Conservation (phyloP, 2,888 invertebrate species). For the Arenicola marina region DNA sequence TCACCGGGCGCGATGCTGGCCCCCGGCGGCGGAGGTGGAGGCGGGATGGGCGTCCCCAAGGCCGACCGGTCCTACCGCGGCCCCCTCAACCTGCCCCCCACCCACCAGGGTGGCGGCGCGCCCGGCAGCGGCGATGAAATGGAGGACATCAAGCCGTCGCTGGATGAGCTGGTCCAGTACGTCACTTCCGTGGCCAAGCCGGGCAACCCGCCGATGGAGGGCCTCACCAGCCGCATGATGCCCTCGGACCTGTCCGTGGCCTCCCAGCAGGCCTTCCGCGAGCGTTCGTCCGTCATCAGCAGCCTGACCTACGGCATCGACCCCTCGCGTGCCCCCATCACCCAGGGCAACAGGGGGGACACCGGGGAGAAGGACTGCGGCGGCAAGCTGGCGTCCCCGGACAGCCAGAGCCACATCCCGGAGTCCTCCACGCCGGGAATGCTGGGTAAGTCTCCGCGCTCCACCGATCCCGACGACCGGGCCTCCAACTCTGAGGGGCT, state of each 20-base stretch:
- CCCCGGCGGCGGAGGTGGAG: too few relatives aligned
- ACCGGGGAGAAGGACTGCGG: not conserved
- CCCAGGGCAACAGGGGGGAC: not conserved
- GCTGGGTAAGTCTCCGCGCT: not conserved
- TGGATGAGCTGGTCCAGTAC: conserved; percentile 2
- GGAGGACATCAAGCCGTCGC: conserved; percentile 4
- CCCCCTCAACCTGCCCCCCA: not conserved
- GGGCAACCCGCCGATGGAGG: not conserved
- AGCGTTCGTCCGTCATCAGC: not conserved
- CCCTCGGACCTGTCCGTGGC: not conserved
- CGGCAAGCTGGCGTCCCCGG: conserved; percentile 3
- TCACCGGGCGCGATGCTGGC: not conserved
- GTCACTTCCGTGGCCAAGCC: conserved; percentile 5
- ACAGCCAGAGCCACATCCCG: conserved; percentile 8
- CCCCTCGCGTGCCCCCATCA: not conserved
- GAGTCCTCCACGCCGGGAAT: not conserved
- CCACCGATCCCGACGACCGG: not conserved
- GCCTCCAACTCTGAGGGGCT: not conserved
- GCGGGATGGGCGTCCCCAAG: not conserved
- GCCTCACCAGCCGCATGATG: not conserved
- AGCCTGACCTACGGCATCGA: not conserved
- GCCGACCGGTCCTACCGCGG: not conserved
- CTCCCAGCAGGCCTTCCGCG: not conserved
- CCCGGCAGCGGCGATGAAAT: not conserved
- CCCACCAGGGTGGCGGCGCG: not conserved